Evolutionary conservation across 2,888 invertebrate genomes (phyloP), one percentile per base, ranked within the genome.

Genomic region (Ormyrus labotus): DNA sequence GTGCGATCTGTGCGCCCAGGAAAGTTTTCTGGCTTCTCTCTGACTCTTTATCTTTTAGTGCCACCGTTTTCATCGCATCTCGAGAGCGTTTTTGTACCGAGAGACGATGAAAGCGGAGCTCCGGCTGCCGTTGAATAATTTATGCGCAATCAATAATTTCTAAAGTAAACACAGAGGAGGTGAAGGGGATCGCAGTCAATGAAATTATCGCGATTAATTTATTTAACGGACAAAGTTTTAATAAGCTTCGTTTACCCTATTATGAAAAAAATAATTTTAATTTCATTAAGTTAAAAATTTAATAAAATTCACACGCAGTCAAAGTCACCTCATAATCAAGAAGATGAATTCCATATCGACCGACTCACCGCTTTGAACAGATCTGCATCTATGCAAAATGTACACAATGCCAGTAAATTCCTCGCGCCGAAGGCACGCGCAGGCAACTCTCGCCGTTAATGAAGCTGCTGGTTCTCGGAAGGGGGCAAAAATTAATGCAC

Each of bases 51-150:
- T 53, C 57, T 57, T 57, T 6, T 57, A 57, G n/a, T 13, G n/a
- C n/a, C 48, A 61, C 76, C 81, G 84, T 84, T 87, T 85, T 86
- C 85, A 86, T 87, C 84, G 85, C 86, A 86, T 85, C 83, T 34
- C 34, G 34, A 34, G 34, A 34, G 34, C 34, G 34, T 34, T 34
- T 34, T 34, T 34, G 34, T 2, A 34, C 34, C 3, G 34, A 34
- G 34, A 34, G 83, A 84, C 83, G 83, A 83, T 82, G 83, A 68
- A 10, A 7, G 11, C 13, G 34, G 34, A 19, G 19, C 8, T 34
- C 34, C 34, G 34, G 8, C 51, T 68, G 11, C 10, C 48, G 68
- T 73, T 79, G 65, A 79, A 79, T 79, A 79, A 79, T 79, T 79
- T 73, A 79, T 79, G 68, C 34, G 34, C 34, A 34, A 34, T 34